Conservation (phyloP, 2,888 invertebrate genomes). For the Ypsolopha scabrella region DNA sequence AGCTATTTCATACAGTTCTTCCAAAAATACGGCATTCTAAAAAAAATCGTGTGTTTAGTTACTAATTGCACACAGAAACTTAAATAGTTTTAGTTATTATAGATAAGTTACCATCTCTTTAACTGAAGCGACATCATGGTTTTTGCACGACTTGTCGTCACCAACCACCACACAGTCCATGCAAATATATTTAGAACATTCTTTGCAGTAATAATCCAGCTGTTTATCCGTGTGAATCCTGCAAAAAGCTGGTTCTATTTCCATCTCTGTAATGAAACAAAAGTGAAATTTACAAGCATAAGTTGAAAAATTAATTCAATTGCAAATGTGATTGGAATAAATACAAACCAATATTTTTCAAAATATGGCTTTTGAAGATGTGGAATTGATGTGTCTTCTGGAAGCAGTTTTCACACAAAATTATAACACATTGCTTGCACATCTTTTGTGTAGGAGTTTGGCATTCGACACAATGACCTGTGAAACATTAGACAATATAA, state of each 20-base stretch:
- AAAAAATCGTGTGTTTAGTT: no score
- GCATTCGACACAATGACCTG: slow-evolving; percentile 51
- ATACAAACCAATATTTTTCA: slow-evolving; percentile 33
- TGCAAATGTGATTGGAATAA: no score
- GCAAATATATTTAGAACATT: slow-evolving; percentile 46
- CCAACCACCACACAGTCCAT: slow-evolving; percentile 58
- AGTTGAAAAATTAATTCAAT: not conserved
- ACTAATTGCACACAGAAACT: no score
- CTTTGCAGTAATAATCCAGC: slow-evolving; percentile 51
- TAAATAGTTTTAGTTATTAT: no score
- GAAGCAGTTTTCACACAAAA: slow-evolving; percentile 45
- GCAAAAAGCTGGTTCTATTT: slow-evolving; percentile 25
- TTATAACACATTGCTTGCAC: slow-evolving; percentile 47
- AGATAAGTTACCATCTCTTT: slow-evolving; percentile 53
- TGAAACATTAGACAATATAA: no score
- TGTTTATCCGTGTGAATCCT: slow-evolving; percentile 37
- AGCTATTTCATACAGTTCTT: slow-evolving; percentile 30
- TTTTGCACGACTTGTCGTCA: slow-evolving; percentile 52
- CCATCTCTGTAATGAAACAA: slow-evolving; percentile 22
- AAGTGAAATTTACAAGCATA: no score
- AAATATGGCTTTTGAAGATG: slow-evolving; percentile 49
- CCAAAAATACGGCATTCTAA: slow-evolving; percentile 41
- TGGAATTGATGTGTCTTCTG: no score
- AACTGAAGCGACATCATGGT: slow-evolving; percentile 44
- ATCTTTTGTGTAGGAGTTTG: slow-evolving; percentile 33